phyloP scores from a whole-genome alignment of 2,113 vertebrate species.

The Sterrhoptilus dennistouni region DNA sequence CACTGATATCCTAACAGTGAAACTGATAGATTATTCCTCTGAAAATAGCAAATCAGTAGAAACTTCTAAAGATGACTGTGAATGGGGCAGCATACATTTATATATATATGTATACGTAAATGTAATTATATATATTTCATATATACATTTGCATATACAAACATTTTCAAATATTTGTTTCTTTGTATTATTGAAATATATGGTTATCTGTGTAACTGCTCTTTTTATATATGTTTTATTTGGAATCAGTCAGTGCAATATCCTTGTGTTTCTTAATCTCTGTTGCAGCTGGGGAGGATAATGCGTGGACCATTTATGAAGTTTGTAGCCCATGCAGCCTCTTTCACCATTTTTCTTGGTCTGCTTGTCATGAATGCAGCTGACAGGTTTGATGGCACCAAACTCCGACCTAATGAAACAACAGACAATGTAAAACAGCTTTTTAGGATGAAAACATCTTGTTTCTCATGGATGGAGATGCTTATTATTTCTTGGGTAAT shows the following conservation, averaged over 20 bases:
- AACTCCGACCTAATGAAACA: conserved; percentile 92
- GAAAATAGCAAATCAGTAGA: not conserved
- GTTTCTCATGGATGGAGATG: conserved; percentile 96
- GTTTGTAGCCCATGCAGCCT: conserved; percentile 94
- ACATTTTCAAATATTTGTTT: not conserved
- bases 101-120: too few species aligned
- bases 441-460: conserved; percentile 94
- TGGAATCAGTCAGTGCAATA: not conserved
- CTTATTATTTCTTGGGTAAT: conserved; percentile 96
- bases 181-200: not conserved
- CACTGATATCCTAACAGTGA: not conserved
- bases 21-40: not conserved
- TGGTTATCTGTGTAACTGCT: not conserved
- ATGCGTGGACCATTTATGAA: conserved; percentile 94
- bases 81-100: not conserved
- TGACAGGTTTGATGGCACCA: conserved; percentile 91
- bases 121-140: too few species aligned
- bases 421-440: conserved; percentile 89
- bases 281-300: conserved; percentile 87
- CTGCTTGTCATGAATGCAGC: conserved; percentile 93
- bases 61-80: not conserved
- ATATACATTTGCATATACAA: not conserved
- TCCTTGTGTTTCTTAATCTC: conserved; percentile 30
- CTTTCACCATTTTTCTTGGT: conserved; percentile 92
- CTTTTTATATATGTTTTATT: not conserved